These are phyloP conservation scores for Erythrolamprus reginae DNA, from an alignment of 2,113 vertebrate species.

Conservation along the genomic window DNA sequence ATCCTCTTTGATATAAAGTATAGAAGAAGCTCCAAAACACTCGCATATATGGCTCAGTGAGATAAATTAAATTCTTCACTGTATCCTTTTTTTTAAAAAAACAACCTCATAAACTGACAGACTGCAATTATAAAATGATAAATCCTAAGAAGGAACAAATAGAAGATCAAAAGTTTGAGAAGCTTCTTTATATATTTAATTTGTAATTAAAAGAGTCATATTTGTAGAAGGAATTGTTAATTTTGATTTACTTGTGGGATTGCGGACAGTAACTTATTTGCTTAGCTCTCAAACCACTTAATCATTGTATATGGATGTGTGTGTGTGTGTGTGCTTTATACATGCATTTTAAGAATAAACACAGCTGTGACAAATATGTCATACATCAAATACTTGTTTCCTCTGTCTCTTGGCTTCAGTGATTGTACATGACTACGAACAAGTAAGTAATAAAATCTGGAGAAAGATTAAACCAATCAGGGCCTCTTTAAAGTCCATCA, in stretches of 20 bases:
- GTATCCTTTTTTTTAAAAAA: constrained; percentile 42
- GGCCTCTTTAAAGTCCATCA: constrained; percentile 88
- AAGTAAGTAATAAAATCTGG: constrained; percentile 92
- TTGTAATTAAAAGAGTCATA: constrained; percentile 48
- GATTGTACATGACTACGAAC: constrained; percentile 91
- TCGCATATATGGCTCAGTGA: constrained; percentile 34
- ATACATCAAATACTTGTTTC: constrained; percentile 95
- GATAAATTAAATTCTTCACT: constrained; percentile 52
- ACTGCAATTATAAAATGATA: constrained; percentile 38
- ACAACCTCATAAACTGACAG: constrained; percentile 33
- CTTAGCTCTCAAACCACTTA: constrained; percentile 67
- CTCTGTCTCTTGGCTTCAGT: constrained; percentile 77
- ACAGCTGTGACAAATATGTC: constrained; percentile 80
- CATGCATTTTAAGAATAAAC: constrained; percentile 77
- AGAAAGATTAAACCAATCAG: constrained; percentile 93
- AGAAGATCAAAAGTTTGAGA: constrained; percentile 53
- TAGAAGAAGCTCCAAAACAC: constrained; percentile 40
- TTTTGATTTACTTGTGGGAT: constrained; percentile 60
- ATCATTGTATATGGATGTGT: constrained; percentile 44
- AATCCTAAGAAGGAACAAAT: constrained; percentile 41
- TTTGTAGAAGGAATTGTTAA: constrained; percentile 48
- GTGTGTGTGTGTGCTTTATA: constrained; percentile 68
- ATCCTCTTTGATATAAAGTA: constrained; percentile 55
- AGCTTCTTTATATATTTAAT: constrained; percentile 68
- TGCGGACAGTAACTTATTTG: constrained; percentile 51